Conservation (phyloP, 2,113 vertebrate genomes). For the Ahaetulla prasina region DNA sequence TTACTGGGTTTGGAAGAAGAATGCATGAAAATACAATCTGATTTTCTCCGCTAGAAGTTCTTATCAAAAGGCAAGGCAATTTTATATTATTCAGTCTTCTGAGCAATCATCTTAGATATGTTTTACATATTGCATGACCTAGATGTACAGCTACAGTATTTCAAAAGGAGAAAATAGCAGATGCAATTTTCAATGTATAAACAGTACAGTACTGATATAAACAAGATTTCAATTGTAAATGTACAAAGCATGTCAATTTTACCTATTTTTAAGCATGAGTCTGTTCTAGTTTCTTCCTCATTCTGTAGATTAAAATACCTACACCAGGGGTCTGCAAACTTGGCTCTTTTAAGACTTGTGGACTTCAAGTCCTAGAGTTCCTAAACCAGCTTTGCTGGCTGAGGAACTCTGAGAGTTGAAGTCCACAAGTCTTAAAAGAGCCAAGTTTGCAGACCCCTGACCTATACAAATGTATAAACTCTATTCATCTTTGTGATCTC, state of each 20-base stretch:
- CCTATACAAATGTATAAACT: not conserved
- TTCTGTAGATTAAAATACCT: not conserved
- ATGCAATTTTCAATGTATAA: conserved; percentile 9
- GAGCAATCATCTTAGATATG: not conserved
- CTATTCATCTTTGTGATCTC: not conserved
- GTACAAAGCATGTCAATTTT: not conserved
- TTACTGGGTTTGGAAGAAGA: not conserved
- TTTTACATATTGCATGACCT: not conserved
- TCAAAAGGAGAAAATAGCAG: not conserved
- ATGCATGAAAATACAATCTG: not conserved
- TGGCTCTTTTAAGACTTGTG: too few species aligned
- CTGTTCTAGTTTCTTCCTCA: not conserved
- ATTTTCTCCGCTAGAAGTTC: not conserved
- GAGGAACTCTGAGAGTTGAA: too few species aligned
- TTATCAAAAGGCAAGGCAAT: not conserved
- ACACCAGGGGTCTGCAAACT: too few species aligned
- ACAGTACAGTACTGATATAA: not conserved
- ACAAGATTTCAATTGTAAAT: conserved; percentile 11
- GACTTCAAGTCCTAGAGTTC: too few species aligned
- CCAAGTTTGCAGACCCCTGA: too few species aligned
- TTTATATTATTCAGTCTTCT: not conserved
- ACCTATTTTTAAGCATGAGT: not conserved
- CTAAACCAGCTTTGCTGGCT: too few species aligned
- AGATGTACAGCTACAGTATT: not conserved
- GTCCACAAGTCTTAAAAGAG: too few species aligned